phyloP scores from a whole-genome alignment of 2,797 vertebrate species.

The Catostomus latipinnis region DNA sequence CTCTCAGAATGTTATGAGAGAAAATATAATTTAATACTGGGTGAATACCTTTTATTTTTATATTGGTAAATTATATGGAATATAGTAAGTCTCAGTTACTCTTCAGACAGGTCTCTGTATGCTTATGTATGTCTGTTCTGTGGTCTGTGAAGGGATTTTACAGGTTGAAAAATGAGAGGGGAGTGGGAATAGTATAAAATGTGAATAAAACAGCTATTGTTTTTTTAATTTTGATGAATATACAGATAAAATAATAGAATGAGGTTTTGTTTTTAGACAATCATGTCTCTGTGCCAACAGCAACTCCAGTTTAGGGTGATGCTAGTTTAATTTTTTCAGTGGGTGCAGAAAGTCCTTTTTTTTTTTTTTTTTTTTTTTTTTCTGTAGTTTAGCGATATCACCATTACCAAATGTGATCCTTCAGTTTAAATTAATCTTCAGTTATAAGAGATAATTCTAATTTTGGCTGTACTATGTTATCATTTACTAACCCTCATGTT shows the following conservation, averaged over 20 bases:
- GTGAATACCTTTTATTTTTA: neutral
- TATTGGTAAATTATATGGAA: neutral
- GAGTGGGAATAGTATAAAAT: too few species aligned
- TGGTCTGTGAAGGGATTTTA: neutral
- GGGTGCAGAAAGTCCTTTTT: neutral
- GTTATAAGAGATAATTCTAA: neutral
- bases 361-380: neutral
- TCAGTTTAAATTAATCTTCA: neutral
- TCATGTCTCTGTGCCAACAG: constrained; percentile 6
- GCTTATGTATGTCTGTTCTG: neutral
- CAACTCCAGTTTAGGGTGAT: neutral
- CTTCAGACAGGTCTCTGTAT: neutral
- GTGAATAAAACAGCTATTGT: neutral
- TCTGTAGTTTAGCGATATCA: neutral
- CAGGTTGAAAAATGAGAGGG: neutral
- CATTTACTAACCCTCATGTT: too few species aligned
- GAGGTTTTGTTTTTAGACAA: constrained; percentile 23
- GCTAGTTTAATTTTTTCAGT: neutral
- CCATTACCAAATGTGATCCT: neutral
- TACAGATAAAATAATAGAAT: neutral
- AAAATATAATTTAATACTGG: neutral
- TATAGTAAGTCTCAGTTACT: neutral
- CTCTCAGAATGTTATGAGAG: neutral
- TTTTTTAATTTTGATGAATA: constrained; percentile 21
- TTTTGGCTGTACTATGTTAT: too few species aligned